phyloP scores from a whole-genome alignment of 2,113 vertebrate species.

The Desmodus rotundus region DNA sequence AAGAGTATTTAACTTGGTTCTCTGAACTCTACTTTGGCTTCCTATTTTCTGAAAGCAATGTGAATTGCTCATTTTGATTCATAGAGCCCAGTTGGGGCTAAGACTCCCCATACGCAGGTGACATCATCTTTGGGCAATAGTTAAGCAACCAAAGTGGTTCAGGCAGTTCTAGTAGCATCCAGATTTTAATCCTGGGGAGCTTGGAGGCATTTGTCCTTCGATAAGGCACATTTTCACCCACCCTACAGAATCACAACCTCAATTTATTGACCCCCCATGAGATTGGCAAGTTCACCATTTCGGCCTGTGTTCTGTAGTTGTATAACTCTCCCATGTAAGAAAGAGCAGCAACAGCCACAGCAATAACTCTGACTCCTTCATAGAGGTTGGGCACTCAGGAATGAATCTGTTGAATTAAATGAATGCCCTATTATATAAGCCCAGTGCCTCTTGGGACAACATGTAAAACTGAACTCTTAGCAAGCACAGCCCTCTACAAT shows the following conservation, averaged over 20 bases:
- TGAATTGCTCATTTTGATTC: background rate
- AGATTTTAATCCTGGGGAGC: background rate
- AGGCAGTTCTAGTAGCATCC: background rate
- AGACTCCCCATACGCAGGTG: background rate
- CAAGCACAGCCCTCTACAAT: slow-evolving; percentile 5
- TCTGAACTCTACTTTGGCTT: background rate
- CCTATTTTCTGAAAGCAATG: background rate
- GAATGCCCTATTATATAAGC: slow-evolving; percentile 29
- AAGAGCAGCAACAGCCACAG: background rate
- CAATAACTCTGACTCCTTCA: background rate
- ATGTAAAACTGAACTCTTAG: slow-evolving; percentile 25
- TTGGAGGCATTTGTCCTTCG: background rate
- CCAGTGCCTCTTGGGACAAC: slow-evolving; percentile 22
- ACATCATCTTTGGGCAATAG: background rate
- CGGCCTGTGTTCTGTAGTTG: background rate
- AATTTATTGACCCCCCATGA: background rate
- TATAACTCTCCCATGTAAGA: background rate
- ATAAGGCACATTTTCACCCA: background rate
- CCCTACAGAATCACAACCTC: background rate
- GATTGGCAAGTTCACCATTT: background rate
- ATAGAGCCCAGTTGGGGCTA: background rate
- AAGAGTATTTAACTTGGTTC: background rate
- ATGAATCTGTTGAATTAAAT: slow-evolving; percentile 39
- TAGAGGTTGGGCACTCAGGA: slow-evolving; percentile 1
- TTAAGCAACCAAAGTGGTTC: background rate